A percentile compares a stretch with the other conserved stretches of the same genome.
phyloP scores from a whole-genome alignment of 1,140 invertebrate genomes.

The Leguminivora glycinivorella region DNA sequence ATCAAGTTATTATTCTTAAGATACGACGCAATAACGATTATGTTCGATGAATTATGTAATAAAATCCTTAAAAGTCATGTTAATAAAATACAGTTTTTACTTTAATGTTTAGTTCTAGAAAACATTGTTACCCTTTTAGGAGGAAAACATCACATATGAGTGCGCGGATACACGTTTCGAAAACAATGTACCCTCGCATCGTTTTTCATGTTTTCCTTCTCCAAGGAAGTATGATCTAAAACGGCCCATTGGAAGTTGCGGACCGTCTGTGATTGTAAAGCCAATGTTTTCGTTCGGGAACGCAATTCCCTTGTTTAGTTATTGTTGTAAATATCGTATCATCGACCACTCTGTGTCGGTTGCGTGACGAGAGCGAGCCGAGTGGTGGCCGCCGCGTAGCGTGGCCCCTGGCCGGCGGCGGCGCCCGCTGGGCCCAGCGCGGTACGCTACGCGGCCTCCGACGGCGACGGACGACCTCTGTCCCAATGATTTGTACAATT shows the following conservation, averaged over 20 bases:
- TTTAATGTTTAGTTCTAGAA: conserved; percentile 39
- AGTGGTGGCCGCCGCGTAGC: conserved; percentile 48
- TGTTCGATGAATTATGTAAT: conserved; percentile 30
- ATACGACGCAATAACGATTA: conserved; percentile 26
- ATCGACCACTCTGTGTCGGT: conserved; percentile 52
- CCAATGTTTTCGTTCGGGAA: conserved; percentile 56
- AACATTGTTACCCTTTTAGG: conserved; percentile 65
- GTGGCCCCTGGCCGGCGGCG: conserved; percentile 6
- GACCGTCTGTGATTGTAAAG: conserved; percentile 58
- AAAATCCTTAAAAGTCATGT: conserved; percentile 17
- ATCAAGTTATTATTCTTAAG: conserved; percentile 29
- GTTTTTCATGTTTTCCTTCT: conserved; percentile 66
- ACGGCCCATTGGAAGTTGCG: conserved; percentile 74
- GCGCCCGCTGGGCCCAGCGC: conserved; percentile 16
- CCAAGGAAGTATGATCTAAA: conserved; percentile 58
- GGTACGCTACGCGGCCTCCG: conserved; percentile 54
- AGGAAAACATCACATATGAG: conserved; percentile 62
- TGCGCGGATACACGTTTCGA: conserved; percentile 62
- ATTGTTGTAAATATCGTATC: conserved; percentile 58
- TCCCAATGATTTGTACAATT: conserved; percentile 75
- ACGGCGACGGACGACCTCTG: conserved; percentile 55
- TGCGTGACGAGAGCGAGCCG: conserved; percentile 50
- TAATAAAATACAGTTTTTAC: conserved; percentile 17
- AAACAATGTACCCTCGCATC: conserved; percentile 65
- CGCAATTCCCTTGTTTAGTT: conserved; percentile 45